Conservation (phyloP, 1,140 invertebrate species). For the Orchestia grillus region DNA sequence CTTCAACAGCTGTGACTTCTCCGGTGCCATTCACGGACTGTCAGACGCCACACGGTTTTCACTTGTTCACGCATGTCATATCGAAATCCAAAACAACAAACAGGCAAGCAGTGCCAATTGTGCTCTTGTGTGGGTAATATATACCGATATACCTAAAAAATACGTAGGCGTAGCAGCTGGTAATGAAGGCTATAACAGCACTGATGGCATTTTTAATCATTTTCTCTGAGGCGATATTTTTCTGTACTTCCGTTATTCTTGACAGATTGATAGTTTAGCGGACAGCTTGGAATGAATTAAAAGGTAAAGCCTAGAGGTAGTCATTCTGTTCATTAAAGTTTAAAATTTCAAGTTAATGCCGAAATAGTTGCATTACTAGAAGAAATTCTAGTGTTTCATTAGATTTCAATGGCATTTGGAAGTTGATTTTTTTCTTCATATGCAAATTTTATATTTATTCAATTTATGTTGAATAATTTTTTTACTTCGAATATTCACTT, state of each 20-base stretch:
- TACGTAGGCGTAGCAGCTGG: neutral
- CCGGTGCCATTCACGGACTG: neutral
- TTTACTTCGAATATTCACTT: too few relatives aligned
- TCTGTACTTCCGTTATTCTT: neutral
- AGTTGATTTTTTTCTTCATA: too few relatives aligned
- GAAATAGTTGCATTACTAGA: too few relatives aligned
- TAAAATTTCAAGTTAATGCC: too few relatives aligned
- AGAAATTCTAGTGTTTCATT: too few relatives aligned
- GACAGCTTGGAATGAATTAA: neutral
- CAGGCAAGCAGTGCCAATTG: neutral
- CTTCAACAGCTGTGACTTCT: neutral
- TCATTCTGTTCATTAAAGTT: too few relatives aligned
- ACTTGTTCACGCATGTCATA: constrained; percentile 1
- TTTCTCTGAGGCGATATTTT: neutral
- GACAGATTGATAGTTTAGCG: neutral
- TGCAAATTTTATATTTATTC: too few relatives aligned
- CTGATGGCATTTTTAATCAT: neutral
- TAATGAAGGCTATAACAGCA: neutral
- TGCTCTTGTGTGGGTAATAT: neutral
- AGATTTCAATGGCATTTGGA: too few relatives aligned
- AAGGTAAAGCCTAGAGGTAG: neutral
- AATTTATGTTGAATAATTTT: too few relatives aligned
- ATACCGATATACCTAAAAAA: neutral
- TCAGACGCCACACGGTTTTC: neutral
- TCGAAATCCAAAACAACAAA: constrained; percentile 24